These are phyloP conservation scores for Toxostoma redivivum DNA, from an alignment of 2,113 vertebrate genomes.

Conservation along the genomic window DNA sequence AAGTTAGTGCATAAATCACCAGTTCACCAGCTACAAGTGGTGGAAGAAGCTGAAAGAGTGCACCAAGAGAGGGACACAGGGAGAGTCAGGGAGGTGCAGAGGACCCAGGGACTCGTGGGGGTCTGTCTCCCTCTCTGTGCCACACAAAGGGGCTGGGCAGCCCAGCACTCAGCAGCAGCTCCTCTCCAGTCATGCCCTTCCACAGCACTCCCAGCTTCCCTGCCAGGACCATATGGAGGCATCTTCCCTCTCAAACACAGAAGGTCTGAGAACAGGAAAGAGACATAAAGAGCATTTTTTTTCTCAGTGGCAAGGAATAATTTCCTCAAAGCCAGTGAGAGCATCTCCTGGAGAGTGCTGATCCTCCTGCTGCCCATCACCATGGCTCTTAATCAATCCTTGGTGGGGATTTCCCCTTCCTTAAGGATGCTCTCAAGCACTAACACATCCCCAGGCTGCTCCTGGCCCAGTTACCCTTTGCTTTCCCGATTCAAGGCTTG, in stretches of 20 bases:
- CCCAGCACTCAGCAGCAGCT: neutral
- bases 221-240: neutral
- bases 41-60: neutral
- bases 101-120: accelerated
- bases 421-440: neutral
- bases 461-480: neutral
- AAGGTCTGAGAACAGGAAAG: neutral
- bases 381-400: neutral
- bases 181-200: neutral
- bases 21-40: accelerated
- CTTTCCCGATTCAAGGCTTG: neutral
- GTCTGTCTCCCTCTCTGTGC: neutral
- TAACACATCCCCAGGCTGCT: neutral
- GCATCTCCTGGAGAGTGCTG: neutral
- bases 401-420: neutral
- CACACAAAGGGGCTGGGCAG: neutral
- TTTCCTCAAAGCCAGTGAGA: neutral
- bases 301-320: neutral
- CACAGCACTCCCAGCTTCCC: accelerated
- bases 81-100: neutral
- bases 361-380: neutral
- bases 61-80: neutral
- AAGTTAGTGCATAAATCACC: neutral
- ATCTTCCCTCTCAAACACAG: neutral
- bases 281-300: neutral